Conservation (phyloP, 2,888 invertebrate species). For the Gymnocheta viridis region DNA sequence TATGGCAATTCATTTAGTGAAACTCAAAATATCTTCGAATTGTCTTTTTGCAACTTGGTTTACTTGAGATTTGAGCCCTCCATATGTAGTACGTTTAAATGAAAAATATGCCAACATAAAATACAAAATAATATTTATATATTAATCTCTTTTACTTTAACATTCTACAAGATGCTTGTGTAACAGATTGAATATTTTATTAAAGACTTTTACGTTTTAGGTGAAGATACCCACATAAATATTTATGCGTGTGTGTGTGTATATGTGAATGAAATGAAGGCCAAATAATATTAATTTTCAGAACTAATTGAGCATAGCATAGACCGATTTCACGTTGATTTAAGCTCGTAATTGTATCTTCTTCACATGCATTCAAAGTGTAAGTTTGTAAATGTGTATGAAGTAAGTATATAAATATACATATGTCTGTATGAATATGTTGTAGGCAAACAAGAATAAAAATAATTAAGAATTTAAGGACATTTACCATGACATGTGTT, state of each 20-base stretch:
- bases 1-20: no score
- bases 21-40: no score
- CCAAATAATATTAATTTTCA: conserved; percentile 28
- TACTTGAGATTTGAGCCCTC: no score
- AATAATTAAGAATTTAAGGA: background rate
- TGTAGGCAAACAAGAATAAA: background rate
- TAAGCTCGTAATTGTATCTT: background rate
- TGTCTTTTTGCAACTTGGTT: no score
- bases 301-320: conserved; percentile 30
- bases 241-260: background rate
- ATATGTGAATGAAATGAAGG: background rate
- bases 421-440: background rate
- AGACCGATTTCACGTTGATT: conserved; percentile 10
- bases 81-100: no score
- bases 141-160: no score
- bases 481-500: conserved; percentile 1
- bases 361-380: background rate
- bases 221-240: background rate
- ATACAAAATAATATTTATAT: background rate
- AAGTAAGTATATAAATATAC: no score
- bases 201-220: background rate
- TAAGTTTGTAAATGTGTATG: background rate
- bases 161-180: no score
- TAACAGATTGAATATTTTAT: background rate
- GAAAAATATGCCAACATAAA: background rate